Percentiles rank a stretch among this genome's conserved stretches.
Conservation (phyloP, 2,113 vertebrate genomes). For the Pampusana beccarii region DNA sequence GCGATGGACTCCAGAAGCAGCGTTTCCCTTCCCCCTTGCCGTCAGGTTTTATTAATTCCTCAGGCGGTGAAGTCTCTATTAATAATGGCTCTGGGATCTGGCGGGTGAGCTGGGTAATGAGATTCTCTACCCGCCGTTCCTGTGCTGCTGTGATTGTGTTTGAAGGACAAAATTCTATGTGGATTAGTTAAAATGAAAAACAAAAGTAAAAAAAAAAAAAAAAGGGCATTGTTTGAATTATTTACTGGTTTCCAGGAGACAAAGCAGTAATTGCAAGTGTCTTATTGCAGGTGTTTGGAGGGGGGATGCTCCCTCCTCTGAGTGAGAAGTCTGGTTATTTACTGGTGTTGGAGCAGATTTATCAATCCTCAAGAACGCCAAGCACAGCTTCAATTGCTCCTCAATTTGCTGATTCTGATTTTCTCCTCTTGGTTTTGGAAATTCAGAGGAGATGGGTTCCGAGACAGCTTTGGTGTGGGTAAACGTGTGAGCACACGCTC, state of each 20-base stretch:
- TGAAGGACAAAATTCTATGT: constrained; percentile 48
- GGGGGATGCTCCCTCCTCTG: neutral
- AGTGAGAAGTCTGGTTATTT: neutral
- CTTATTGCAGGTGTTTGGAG: constrained; percentile 8
- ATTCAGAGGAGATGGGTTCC: neutral
- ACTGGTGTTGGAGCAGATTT: neutral
- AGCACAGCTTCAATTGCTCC: neutral
- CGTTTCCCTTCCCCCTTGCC: neutral
- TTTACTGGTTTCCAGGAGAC: constrained; percentile 64
- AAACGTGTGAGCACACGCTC: neutral
- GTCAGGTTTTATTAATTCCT: neutral
- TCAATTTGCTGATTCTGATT: neutral
- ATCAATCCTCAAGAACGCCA: neutral
- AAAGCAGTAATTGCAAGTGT: constrained; percentile 12
- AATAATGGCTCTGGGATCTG: constrained; percentile 8
- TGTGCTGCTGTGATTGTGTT: neutral
- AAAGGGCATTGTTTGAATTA: constrained; percentile 51
- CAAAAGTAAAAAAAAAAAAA: neutral
- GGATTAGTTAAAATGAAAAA: constrained; percentile 71
- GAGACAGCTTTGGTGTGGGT: neutral
- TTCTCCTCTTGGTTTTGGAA: neutral
- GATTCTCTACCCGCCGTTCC: constrained; percentile 40
- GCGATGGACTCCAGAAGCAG: neutral
- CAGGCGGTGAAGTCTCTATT: constrained; percentile 11
- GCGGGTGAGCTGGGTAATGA: constrained; percentile 14